A percentile compares a stretch with the other conserved stretches of the same genome.
These are phyloP conservation scores for Cyprinodon tularosa DNA, from an alignment of 2,113 vertebrate species.

Conservation along the genomic window DNA sequence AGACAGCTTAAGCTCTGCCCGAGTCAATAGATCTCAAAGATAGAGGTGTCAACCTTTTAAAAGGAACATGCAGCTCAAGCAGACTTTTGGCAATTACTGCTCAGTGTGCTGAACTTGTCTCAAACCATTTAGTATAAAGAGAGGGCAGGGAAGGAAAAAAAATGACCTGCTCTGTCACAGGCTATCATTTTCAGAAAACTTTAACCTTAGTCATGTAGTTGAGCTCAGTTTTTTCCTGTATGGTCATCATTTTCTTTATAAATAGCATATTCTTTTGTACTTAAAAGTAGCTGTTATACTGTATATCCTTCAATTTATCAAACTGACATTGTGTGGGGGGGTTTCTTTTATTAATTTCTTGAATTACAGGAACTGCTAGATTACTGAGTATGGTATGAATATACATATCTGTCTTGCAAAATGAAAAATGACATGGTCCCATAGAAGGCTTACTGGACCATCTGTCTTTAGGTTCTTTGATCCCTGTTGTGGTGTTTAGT, in stretches of 20 bases:
- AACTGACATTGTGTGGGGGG: not conserved
- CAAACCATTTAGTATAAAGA: constrained; percentile 38
- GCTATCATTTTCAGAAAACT: constrained; percentile 8
- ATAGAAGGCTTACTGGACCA: not conserved
- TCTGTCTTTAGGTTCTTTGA: constrained; percentile 7
- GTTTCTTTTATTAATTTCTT: not conserved
- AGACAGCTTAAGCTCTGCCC: constrained; percentile 32
- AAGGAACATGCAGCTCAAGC: constrained; percentile 30
- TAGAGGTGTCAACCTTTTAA: constrained; percentile 67
- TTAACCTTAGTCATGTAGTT: not conserved
- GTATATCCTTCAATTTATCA: not conserved
- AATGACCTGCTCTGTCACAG: constrained; percentile 17
- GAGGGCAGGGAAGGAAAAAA: constrained; percentile 4
- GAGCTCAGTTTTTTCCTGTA: not conserved
- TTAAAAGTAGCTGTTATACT: not conserved
- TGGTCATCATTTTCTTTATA: not conserved
- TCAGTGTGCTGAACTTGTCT: constrained; percentile 47
- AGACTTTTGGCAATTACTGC: constrained; percentile 43
- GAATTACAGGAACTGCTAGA: not conserved
- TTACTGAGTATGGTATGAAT: not conserved
- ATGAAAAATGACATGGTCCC: not conserved
- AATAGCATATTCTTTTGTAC: not conserved
- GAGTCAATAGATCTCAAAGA: constrained; percentile 71
- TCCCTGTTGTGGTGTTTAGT: not conserved
- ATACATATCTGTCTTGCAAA: not conserved